Evolutionary conservation across 2,888 invertebrate species (phyloP), one percentile per base, ranked within the genome.

Genomic region (Folsomia manolachei): DNA sequence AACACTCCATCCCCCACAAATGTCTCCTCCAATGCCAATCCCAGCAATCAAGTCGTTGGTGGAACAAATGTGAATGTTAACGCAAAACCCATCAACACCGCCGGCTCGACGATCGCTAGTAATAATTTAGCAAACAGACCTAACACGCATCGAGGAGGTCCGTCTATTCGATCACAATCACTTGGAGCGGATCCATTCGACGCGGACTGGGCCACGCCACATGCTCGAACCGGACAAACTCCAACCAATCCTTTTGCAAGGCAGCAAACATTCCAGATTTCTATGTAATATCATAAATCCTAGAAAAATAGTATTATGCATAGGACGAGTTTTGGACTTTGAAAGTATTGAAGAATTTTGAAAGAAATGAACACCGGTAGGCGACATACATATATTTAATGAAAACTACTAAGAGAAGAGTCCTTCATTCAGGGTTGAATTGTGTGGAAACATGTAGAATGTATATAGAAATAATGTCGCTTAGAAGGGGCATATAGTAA

Each of bases 121-220:
- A 75, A 71, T 78, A 80, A n/a, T 79, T 77, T 81, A 75, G 51
- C 70, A 65, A 72, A 75, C 53, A 75, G 76, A 62, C 74, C 69
- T 24, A 78, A 77, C 70, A 76, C 7, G 56, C 56, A 52, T 39
- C 51, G 80, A 63, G 79, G 76, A 71, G 81, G 74, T n/a, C 78
- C 79, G 9, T 70, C 74, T 11, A n/a, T n/a, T n/a, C 71, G 81
- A 67, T 78, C 79, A 39, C 79, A 79, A 69, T 81, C 71, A 64
- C 78, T 73, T 82, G 86, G 21, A n/a, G 77, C 73, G 18, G 91
- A 93, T 85, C 93, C 93, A 0, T 93, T 93, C 82, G 92, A 93
- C 82, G 92, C 92, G 18, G 92, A 92, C 81, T 93, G 93, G 92
- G 93, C 90, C 1, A 88, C 89, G 71, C 85, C 88, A 63, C 87